Conservation (phyloP, 2,113 vertebrate species). For the Brienomyrus longianalis region DNA sequence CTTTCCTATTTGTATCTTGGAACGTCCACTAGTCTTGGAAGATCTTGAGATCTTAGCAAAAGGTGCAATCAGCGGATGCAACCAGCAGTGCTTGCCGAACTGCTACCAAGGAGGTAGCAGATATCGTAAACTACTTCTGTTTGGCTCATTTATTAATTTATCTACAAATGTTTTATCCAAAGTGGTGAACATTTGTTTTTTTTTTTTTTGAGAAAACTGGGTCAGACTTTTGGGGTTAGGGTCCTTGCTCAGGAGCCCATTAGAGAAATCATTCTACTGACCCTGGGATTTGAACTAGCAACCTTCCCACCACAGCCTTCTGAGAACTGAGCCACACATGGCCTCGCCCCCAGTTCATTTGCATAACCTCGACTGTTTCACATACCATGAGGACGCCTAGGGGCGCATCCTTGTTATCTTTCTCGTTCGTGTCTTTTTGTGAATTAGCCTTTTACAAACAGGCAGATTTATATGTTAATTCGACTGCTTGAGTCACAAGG, state of each 20-base stretch:
- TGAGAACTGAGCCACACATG: not conserved
- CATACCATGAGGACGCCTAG: not conserved
- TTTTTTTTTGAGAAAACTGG: not conserved
- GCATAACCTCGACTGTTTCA: not conserved
- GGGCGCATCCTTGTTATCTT: not conserved
- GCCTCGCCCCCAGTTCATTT: not conserved
- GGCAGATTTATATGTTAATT: not conserved
- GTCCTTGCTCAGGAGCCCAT: not conserved
- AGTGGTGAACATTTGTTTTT: not conserved
- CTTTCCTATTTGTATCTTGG: constrained; percentile 2
- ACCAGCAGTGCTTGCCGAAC: not conserved
- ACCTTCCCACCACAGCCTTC: not conserved
- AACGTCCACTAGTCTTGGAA: not conserved
- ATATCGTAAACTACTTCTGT: not conserved
- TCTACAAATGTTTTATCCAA: not conserved
- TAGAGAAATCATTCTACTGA: not conserved
- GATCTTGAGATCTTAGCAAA: not conserved
- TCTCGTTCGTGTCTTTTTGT: not conserved
- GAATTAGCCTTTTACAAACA: not conserved
- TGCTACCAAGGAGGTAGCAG: not conserved
- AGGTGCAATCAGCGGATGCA: not conserved
- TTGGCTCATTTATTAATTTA: not conserved
- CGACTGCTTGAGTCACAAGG: not conserved
- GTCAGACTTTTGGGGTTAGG: not conserved
- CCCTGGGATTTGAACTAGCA: not conserved